Base-by-base conservation (phyloP, 1,140 invertebrate species). In the Drosophila dunni region DNA sequence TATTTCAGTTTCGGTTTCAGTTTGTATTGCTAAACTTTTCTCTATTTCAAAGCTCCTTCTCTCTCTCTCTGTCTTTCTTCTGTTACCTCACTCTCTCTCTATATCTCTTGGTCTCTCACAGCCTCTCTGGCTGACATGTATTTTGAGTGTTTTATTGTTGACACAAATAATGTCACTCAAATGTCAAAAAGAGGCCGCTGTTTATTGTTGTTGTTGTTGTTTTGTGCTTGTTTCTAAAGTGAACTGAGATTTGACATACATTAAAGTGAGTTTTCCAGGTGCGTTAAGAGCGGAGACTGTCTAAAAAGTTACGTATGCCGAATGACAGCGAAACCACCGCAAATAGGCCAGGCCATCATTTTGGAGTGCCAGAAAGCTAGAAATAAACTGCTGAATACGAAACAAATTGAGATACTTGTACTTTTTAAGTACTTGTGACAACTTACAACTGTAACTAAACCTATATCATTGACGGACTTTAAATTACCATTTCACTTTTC, bases 91-190 rank as follows among this genome's bases (percentile, higher is more conserved):
- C 53, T 67, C 38, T 46, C 51, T 57, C 15, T 56, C 45, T 20
- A 1, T 20, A 20, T 54, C 36, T 17, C 9, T n/a, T 34, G 11
- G 7, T 50, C 51, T 45, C 56, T 77, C 51, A 61, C 48, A 36
- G 46, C 66, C 36, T 62, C 33, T 60, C 29, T 48, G 33, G 17
- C 54, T 62, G 72, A 54, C 68, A 60, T 72, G 72, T 65, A 78
- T 74, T 75, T 75, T 76, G 72, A 88, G 83, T 88, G 82, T 86
- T 86, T 88, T 86, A 86, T 86, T 88, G 82, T 86, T 86, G 83
- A 88, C 82, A 86, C 83, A 86, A 86, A 86, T 86, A 86, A 86
- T 86, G 82, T 88, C 82, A 86, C 82, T 86, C 82, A 88, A 86
- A 86, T 88, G 82, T 86, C 82, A 82, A 82, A 86, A 86, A 83